Percentiles rank a stretch among this genome's conserved stretches.
phyloP scores from a whole-genome alignment of 2,797 vertebrate species.

The Pseudomugil tenellus region DNA sequence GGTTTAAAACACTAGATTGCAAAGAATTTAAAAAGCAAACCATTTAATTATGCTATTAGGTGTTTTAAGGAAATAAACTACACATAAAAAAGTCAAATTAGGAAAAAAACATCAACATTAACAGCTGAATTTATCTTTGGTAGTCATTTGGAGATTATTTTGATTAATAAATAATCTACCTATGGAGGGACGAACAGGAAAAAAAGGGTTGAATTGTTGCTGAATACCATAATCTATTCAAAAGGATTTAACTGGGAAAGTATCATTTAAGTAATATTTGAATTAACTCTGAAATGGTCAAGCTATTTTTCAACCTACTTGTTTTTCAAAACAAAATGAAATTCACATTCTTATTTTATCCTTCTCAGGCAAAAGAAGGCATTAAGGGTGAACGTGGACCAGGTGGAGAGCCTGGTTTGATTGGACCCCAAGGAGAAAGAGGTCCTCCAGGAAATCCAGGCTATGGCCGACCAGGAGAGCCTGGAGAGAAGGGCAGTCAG shows the following conservation, averaged over 20 bases:
- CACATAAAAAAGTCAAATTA: no score
- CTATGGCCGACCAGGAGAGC: constrained; percentile 80
- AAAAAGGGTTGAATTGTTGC: no score
- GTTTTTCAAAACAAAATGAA: neutral
- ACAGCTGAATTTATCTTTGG: no score
- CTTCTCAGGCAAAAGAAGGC: constrained; percentile 86
- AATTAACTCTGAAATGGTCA: neutral
- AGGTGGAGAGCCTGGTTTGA: constrained; percentile 85
- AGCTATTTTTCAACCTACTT: neutral
- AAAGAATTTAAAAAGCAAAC: neutral
- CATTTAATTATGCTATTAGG: neutral
- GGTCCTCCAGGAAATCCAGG: constrained; percentile 90
- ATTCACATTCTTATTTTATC: constrained; percentile 11
- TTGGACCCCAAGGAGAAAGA: constrained; percentile 86
- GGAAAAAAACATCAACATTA: no score
- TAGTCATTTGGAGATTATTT: neutral
- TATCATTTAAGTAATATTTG: neutral
- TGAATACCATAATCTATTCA: no score
- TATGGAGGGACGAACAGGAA: no score
- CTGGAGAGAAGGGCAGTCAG: constrained; percentile 90
- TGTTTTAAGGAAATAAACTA: no score
- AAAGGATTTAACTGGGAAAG: no score
- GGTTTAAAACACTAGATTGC: neutral
- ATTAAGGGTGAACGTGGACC: constrained; percentile 92
- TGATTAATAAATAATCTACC: no score